These are phyloP conservation scores for Hypomecis punctinalis DNA, from an alignment of 2,888 invertebrate species.

Conservation along the genomic window DNA sequence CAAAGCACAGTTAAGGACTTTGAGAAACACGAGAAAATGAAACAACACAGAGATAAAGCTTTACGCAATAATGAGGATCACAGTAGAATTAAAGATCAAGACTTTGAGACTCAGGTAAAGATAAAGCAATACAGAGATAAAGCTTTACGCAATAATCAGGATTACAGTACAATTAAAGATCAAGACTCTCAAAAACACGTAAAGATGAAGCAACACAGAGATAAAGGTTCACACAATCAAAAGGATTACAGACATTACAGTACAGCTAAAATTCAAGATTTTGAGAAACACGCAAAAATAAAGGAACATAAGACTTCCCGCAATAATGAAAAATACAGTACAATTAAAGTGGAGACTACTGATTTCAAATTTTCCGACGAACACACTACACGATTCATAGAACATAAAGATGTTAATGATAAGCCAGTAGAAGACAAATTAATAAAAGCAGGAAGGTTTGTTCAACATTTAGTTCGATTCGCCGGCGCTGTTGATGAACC, in stretches of 20 bases:
- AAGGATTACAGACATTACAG: no score
- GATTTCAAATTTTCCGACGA: background rate
- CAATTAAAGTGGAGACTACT: background rate
- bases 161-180: no score
- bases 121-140: no score
- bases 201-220: background rate
- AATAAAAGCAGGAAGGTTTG: background rate
- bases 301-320: background rate
- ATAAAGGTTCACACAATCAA: no score
- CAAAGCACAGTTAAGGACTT: background rate
- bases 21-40: no score
- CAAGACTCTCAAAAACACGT: background rate
- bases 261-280: no score
- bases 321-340: background rate
- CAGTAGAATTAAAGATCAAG: no score
- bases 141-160: no score
- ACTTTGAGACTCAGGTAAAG: no score
- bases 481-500: background rate
- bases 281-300: no score
- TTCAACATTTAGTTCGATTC: background rate
- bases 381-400: background rate
- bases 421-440: background rate
- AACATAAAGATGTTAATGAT: background rate
- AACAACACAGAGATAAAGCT: no score
- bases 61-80: no score